Base-by-base conservation (phyloP, 2,888 invertebrate genomes). In the Erebia aethiops region DNA sequence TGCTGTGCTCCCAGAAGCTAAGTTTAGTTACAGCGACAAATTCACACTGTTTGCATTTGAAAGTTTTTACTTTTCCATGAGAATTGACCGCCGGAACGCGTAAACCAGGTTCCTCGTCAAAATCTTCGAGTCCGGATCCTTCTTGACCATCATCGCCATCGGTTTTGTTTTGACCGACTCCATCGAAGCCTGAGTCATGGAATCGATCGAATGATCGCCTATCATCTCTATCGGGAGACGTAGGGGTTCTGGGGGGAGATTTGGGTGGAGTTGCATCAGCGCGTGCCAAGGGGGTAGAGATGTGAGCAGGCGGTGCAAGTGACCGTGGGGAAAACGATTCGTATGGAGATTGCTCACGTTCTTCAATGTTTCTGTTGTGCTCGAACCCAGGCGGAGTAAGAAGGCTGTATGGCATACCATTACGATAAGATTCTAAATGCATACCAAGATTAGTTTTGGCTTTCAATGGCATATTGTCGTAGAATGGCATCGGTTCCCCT, bases 1-100 rank as follows among this genome's bases (percentile, higher is more conserved):
- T 96, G 35, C 96, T 95, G 86, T 99, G 99, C 56, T 96, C 96
- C 99, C 99, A 99, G 84, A 97, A 98, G 70, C 97, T 98, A 18
- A 97, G 93, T 89, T 99, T 99, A 7, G 97, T 98, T 14, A 96
- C 95, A 0, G 98, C 96, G 1, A 97, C 95, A 79, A 96, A 97
- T 67, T 95, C 95, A 84, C 99, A 99, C 77, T 98, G 97, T 84
- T 99, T 99, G 92, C 99, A 99, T 82, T 97, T 96, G 88, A 97
- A 97, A 0, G 96, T 96, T 89, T 98, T 99, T 18, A 97, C 95
- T 93, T 97, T 98, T 16, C 97, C 97, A 78, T 97, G 96, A 0
- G 95, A 95, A 84, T 96, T 96, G 13, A 96, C 94, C n/a, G 95
- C 94, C 1, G 96, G 95, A 2, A 95, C 91, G 3, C 94, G 87